Conservation (phyloP, 2,888 invertebrate species). For the Sisyra nigra region DNA sequence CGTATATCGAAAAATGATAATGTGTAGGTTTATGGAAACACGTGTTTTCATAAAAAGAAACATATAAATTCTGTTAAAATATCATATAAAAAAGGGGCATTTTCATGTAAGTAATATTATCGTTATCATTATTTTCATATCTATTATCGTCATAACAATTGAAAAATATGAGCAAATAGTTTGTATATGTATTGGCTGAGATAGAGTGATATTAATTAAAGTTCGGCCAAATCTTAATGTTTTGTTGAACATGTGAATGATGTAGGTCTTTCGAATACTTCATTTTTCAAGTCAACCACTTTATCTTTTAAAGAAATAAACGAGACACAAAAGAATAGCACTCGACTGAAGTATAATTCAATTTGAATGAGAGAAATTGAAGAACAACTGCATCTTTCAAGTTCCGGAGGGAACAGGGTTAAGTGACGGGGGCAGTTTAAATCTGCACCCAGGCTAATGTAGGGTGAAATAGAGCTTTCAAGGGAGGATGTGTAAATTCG, state of each 20-base stretch:
- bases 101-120: constrained; percentile 1
- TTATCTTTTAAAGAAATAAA: neutral
- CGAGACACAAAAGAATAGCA: constrained; percentile 2
- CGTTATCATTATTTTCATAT: neutral
- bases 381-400: constrained; percentile 1
- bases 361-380: constrained; percentile 27
- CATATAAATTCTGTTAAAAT: constrained; percentile 1
- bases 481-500: constrained; percentile 26
- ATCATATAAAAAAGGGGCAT: constrained; percentile 1
- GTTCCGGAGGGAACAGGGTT: constrained; percentile 18
- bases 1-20: constrained; percentile 1
- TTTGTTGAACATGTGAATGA: too few species aligned
- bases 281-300: constrained; percentile 5
- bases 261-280: neutral
- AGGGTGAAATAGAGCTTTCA: constrained; percentile 10
- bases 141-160: too few species aligned
- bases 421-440: constrained; percentile 21
- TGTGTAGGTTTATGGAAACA: constrained; percentile 3
- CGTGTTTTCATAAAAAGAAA: constrained; percentile 4
- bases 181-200: too few species aligned
- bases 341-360: constrained; percentile 28
- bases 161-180: too few species aligned
- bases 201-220: too few species aligned
- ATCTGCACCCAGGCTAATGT: constrained; percentile 8
- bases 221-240: too few species aligned